Evolutionary conservation across 35 echinoderm and acorn worm species (phyloP).

Genomic region (Apostichopus japonicus): DNA sequence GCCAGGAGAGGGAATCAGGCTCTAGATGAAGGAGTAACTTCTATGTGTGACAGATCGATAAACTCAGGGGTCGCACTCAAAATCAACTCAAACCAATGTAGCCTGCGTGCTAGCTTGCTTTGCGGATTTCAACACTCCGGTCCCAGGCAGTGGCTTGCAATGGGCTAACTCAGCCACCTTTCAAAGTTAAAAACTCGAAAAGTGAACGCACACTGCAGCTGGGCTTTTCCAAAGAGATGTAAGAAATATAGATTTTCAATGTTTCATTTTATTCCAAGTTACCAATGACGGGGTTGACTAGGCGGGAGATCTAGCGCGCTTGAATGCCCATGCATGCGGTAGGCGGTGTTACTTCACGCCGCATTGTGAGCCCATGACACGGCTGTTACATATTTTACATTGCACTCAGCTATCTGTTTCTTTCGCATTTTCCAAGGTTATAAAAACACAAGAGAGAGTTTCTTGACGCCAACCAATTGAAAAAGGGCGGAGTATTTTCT

Average conservation of each 20-base stretch:
- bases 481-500: constrained; percentile 22
- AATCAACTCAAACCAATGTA: background rate
- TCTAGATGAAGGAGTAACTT: constrained; percentile 17
- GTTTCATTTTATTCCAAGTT: constrained; percentile 34
- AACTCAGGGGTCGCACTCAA: background rate
- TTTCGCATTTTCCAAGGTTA: constrained; percentile 58
- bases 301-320: constrained; percentile 53
- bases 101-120: constrained; percentile 18
- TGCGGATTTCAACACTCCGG: constrained; percentile 31
- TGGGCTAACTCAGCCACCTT: constrained; percentile 41
- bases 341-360: constrained; percentile 58
- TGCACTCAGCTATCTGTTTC: constrained; percentile 25
- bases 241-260: constrained; percentile 45
- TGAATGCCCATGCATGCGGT: constrained; percentile 42
- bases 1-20: constrained; percentile 10
- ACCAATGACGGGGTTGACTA: constrained; percentile 12
- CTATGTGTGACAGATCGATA: constrained; percentile 37
- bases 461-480: constrained; percentile 54
- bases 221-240: constrained; percentile 35
- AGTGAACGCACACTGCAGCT: constrained; percentile 49
- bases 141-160: background rate
- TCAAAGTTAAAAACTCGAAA: constrained; percentile 61
- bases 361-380: constrained; percentile 35
- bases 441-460: constrained; percentile 46
- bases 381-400: constrained; percentile 54